Evolutionary conservation across 2,113 vertebrate species (phyloP).

Genomic region (Sinocyclocheilus maitianheensis): DNA sequence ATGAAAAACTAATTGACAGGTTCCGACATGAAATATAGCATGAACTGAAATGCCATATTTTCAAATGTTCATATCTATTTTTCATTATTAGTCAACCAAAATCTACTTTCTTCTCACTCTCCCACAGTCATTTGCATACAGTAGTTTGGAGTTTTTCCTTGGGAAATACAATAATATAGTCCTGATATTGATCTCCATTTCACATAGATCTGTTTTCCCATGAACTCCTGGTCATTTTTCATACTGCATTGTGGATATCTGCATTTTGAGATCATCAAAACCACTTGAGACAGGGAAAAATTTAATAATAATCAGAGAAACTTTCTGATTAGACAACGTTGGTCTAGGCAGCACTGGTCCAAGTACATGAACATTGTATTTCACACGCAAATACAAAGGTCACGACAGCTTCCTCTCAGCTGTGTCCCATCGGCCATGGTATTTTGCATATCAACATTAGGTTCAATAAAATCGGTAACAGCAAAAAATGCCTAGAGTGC

Average conservation of each 20-base stretch:
- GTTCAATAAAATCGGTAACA: background rate
- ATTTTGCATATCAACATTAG: background rate
- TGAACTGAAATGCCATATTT: background rate
- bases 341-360: background rate
- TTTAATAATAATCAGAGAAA: background rate
- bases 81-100: background rate
- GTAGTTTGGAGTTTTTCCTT: background rate
- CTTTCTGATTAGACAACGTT: background rate
- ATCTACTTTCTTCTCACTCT: background rate
- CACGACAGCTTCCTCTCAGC: background rate
- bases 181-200: background rate
- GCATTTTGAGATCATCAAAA: background rate
- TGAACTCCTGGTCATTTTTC: background rate
- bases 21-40: background rate
- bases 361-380: background rate
- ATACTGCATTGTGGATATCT: background rate
- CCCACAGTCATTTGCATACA: background rate
- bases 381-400: background rate
- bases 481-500: slow-evolving; percentile 10
- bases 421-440: background rate
- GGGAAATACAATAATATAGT: background rate
- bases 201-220: background rate
- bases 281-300: background rate
- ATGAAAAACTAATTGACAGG: background rate
- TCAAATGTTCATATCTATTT: no score